A percentile compares a stretch with the other conserved stretches of the same genome.
These are phyloP conservation scores for Panopea generosa DNA, from an alignment of 2,888 invertebrate species.

Conservation along the genomic window DNA sequence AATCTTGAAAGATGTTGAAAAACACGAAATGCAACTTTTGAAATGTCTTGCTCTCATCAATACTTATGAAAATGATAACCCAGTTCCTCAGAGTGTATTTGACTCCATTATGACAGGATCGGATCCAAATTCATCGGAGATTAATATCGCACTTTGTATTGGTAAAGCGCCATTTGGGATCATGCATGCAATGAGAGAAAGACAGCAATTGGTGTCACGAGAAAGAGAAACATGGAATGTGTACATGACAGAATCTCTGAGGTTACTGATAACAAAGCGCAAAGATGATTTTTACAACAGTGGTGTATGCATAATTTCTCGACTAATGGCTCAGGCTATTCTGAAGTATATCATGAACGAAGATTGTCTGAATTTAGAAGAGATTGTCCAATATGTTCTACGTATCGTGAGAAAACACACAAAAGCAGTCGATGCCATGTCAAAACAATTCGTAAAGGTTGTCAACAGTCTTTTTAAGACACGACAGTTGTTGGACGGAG, in stretches of 20 bases:
- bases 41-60: constrained; percentile 38
- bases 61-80: constrained; percentile 38
- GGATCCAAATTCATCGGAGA: not conserved
- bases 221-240: constrained; percentile 22
- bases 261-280: constrained; percentile 13
- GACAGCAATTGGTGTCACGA: not conserved
- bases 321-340: constrained; percentile 32
- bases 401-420: constrained; percentile 14
- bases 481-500: constrained; percentile 24
- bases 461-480: constrained; percentile 47
- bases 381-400: constrained; percentile 27
- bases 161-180: constrained; percentile 20
- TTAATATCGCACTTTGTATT: not conserved
- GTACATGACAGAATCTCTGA: constrained; percentile 26
- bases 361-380: constrained; percentile 4
- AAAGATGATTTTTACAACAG: not conserved
- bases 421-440: constrained; percentile 30
- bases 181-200: constrained; percentile 12
- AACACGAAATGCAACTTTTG: constrained; percentile 25
- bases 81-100: constrained; percentile 33
- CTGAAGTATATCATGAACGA: constrained; percentile 11
- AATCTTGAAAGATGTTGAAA: constrained; percentile 25
- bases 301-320: constrained; percentile 36
- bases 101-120: constrained; percentile 20
- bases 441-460: constrained; percentile 38